These are phyloP conservation scores for Pelosia muscerda DNA, from an alignment of 2,888 invertebrate species.

Conservation along the genomic window DNA sequence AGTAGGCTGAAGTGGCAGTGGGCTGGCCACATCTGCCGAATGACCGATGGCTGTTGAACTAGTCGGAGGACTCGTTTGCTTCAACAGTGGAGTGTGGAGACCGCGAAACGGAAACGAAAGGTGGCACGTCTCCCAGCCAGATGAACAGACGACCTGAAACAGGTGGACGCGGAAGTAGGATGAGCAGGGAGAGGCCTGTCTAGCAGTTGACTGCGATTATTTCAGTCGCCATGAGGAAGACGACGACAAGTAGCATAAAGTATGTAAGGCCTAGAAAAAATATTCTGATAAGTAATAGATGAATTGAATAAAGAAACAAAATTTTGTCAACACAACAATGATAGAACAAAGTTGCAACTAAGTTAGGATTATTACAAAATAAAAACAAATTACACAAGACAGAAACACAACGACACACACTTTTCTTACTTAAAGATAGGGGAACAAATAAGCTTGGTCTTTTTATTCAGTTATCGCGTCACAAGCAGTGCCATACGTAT, in stretches of 20 bases:
- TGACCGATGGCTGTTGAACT: no score
- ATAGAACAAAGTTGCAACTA: slow-evolving; percentile 1
- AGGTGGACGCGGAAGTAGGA: no score
- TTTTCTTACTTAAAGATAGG: slow-evolving; percentile 65
- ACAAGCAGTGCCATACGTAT: slow-evolving; percentile 81
- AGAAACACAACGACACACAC: slow-evolving; percentile 54
- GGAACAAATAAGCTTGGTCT: slow-evolving; percentile 73
- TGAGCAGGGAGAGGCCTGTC: no score
- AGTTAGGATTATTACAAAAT: slow-evolving; percentile 27
- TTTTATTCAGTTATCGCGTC: slow-evolving; percentile 77
- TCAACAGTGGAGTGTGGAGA: no score
- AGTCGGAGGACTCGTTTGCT: no score
- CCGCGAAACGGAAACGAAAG: no score
- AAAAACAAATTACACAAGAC: slow-evolving; percentile 39
- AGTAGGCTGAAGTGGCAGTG: no score
- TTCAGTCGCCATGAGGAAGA: no score
- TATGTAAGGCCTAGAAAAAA: neutral
- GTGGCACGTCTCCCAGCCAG: no score
- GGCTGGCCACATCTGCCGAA: no score
- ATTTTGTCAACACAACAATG: neutral
- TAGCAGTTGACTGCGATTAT: no score
- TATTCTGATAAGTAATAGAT: neutral
- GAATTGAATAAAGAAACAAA: neutral
- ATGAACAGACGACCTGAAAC: no score
- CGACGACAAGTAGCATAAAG: neutral